phyloP scores from a whole-genome alignment of 2,113 vertebrate species.

The Cyanoliseus patagonus region DNA sequence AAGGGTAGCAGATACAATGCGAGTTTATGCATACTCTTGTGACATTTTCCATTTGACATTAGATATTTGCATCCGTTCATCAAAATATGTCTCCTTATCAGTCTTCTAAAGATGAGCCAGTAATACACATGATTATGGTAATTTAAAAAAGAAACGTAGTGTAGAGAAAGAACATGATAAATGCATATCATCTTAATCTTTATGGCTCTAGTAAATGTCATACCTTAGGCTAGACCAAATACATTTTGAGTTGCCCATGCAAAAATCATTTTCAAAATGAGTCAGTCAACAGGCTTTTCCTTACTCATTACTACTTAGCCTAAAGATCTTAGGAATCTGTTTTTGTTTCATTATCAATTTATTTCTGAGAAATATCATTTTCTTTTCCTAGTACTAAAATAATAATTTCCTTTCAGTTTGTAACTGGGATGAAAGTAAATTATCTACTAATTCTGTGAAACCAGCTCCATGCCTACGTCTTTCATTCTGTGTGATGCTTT shows the following conservation, averaged over 20 bases:
- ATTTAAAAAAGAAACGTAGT: slow-evolving; percentile 73
- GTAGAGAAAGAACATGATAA: slow-evolving; percentile 73
- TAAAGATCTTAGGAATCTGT: slow-evolving; percentile 69
- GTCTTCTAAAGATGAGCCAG: slow-evolving; percentile 62
- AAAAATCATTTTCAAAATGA: slow-evolving; percentile 72
- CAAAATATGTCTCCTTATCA: slow-evolving; percentile 68
- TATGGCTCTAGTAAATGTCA: slow-evolving; percentile 77
- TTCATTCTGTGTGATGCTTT: slow-evolving; percentile 39
- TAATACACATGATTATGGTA: slow-evolving; percentile 73
- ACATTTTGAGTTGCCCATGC: slow-evolving; percentile 66
- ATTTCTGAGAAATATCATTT: slow-evolving; percentile 70
- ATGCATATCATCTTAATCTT: slow-evolving; percentile 70
- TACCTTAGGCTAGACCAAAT: slow-evolving; percentile 76
- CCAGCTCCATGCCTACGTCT: slow-evolving; percentile 33
- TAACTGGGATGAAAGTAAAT: slow-evolving; percentile 52
- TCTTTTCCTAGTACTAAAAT: slow-evolving; percentile 49
- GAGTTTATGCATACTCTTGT: slow-evolving; percentile 50
- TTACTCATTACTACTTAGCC: slow-evolving; percentile 74
- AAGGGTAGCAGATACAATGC: slow-evolving; percentile 33
- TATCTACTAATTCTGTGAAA: slow-evolving; percentile 20
- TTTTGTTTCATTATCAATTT: slow-evolving; percentile 73
- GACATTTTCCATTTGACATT: slow-evolving; percentile 66
- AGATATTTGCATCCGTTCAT: slow-evolving; percentile 69
- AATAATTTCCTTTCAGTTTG: slow-evolving; percentile 60
- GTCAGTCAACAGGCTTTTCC: slow-evolving; percentile 75